A percentile compares a stretch with the other conserved stretches of the same genome.
Evolutionary conservation across 2,113 vertebrate genomes (phyloP).

Genomic region (Ascaphus truei): DNA sequence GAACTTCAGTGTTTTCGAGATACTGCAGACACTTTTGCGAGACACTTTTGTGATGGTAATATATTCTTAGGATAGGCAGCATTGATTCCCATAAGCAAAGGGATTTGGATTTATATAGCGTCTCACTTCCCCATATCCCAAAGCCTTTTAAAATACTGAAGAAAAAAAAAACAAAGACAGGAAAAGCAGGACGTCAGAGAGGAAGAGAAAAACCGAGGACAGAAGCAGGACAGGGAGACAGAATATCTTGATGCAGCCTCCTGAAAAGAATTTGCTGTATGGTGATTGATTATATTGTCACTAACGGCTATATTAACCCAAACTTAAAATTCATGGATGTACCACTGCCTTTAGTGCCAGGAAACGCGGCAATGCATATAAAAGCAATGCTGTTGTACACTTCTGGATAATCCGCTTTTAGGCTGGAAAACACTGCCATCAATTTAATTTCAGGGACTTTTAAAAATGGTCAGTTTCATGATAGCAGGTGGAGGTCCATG

Average conservation of each 20-base stretch:
- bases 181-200: background rate
- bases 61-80: constrained; percentile 37
- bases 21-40: constrained; percentile 34
- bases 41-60: constrained; percentile 38
- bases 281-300: no score
- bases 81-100: constrained; percentile 37
- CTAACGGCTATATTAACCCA: no score
- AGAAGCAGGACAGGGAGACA: background rate
- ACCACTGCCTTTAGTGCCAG: no score
- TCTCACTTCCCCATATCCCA: constrained; percentile 29
- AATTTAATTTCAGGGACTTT: no score
- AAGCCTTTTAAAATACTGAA: constrained; percentile 33
- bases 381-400: no score
- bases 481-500: no score
- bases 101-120: constrained; percentile 37
- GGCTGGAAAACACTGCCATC: no score
- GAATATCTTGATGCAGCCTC: background rate
- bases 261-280: background rate
- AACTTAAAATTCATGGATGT: no score
- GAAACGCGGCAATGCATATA: no score
- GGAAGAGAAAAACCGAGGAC: background rate
- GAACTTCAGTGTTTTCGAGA: constrained; percentile 34
- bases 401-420: no score
- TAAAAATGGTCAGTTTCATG: no score
- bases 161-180: background rate